Evolutionary conservation across 2,888 invertebrate genomes (phyloP).

Genomic region (Sarcophaga caerulescens): DNA sequence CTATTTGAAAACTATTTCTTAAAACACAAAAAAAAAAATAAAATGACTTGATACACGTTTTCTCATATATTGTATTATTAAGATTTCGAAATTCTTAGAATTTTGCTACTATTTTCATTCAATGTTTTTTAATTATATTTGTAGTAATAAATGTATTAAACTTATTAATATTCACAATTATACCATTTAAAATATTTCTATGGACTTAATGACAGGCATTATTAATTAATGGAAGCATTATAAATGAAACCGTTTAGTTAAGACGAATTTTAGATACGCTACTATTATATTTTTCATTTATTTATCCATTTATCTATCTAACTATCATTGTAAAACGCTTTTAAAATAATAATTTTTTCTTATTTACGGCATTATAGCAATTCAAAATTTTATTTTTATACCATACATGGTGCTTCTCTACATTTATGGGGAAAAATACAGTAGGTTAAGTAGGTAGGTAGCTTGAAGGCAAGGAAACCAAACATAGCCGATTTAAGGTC

Average conservation of each 20-base stretch:
- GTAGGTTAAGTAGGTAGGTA: no score
- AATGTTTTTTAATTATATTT: slow-evolving; percentile 15
- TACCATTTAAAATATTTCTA: slow-evolving; percentile 47
- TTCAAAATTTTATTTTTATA: no score
- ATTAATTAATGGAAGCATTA: slow-evolving; percentile 5
- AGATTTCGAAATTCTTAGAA: slow-evolving; percentile 22
- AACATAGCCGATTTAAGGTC: no score
- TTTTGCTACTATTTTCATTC: neutral
- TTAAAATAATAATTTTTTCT: no score
- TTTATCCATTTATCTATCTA: no score
- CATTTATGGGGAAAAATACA: no score
- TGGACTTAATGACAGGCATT: slow-evolving; percentile 43
- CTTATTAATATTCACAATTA: slow-evolving; percentile 45
- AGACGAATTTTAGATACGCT: neutral
- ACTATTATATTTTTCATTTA: neutral
- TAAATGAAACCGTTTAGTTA: neutral
- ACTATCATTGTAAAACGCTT: no score
- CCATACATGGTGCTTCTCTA: no score
- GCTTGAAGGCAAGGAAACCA: no score
- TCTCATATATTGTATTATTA: neutral
- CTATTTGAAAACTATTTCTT: neutral
- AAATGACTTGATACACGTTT: neutral
- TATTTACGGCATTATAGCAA: no score
- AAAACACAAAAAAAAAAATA: no score
- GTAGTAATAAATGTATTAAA: slow-evolving; percentile 23